Evolutionary conservation across 2,888 invertebrate genomes (phyloP).

Genomic region (Cyclophora albipunctata): DNA sequence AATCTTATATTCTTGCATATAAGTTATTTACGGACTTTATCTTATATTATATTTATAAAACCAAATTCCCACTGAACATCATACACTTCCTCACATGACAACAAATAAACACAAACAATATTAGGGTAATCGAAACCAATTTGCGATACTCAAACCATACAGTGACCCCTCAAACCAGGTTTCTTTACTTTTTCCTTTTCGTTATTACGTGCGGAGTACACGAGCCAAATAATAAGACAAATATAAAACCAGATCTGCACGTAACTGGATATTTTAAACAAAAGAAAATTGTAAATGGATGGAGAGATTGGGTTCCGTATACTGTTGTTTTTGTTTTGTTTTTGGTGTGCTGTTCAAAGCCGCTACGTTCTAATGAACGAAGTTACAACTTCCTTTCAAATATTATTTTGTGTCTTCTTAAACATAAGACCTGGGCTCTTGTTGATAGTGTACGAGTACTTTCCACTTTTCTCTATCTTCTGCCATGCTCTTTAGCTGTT

Average conservation of each 20-base stretch:
- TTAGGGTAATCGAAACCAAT: constrained; percentile 13
- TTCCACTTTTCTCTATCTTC: no score
- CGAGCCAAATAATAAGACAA: constrained; percentile 59
- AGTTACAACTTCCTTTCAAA: not conserved
- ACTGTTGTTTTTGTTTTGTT: not conserved
- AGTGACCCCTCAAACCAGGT: constrained; percentile 34
- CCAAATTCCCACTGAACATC: no score
- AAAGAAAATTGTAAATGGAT: constrained; percentile 17
- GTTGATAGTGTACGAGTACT: no score
- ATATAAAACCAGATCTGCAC: constrained; percentile 38
- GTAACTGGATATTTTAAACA: constrained; percentile 66
- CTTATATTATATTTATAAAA: no score
- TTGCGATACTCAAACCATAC: constrained; percentile 11
- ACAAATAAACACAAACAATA: constrained; percentile 1
- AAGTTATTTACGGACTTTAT: no score
- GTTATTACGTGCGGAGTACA: constrained; percentile 38
- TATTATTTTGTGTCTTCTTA: not conserved
- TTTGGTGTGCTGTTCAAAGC: not conserved
- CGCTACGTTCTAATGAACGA: not conserved
- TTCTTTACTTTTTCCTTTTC: constrained; percentile 23
- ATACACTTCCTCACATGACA: no score
- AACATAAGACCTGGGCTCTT: not conserved
- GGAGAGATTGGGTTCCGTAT: constrained; percentile 3
- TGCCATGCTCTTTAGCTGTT: no score
- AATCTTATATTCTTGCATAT: no score